These are phyloP conservation scores for Holacanthella duospinosa DNA, from an alignment of 2,888 invertebrate genomes.

Conservation along the genomic window DNA sequence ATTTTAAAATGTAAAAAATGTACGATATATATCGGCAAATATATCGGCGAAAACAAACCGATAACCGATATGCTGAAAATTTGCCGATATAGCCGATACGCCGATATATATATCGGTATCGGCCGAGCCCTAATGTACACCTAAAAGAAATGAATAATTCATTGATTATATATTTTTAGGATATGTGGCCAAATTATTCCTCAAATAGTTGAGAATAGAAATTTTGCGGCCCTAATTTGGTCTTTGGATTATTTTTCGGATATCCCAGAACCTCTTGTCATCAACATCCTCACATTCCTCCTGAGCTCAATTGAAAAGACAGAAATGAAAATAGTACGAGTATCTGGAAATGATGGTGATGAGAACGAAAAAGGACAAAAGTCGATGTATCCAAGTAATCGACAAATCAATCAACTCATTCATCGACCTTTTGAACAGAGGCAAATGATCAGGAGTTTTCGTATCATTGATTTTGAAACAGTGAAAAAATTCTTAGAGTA, in stretches of 20 bases:
- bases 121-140: not conserved
- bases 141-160: not conserved
- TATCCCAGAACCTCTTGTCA: slow-evolving; percentile 27
- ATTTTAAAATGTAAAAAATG: too few species aligned
- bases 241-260: slow-evolving; percentile 26
- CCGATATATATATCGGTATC: too few species aligned
- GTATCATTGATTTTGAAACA: slow-evolving; percentile 16
- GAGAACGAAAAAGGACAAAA: not conserved
- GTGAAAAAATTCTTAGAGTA: slow-evolving; percentile 7
- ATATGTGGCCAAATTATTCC: slow-evolving; percentile 33
- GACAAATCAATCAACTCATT: slow-evolving; percentile 17
- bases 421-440: slow-evolving; percentile 22
- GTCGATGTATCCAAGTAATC: not conserved
- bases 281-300: slow-evolving; percentile 7
- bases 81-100: too few species aligned
- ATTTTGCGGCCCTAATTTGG: slow-evolving; percentile 23
- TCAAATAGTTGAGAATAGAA: slow-evolving; percentile 15
- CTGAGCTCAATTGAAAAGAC: not conserved
- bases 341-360: not conserved
- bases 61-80: too few species aligned
- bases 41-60: too few species aligned
- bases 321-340: slow-evolving; percentile 4
- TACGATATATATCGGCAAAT: too few species aligned
- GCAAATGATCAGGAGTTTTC: slow-evolving; percentile 16
- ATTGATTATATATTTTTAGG: slow-evolving; percentile 12